A percentile compares a stretch with the other conserved stretches of the same genome.
phyloP scores from a whole-genome alignment of 2,113 vertebrate species.

The Rutilus rutilus region DNA sequence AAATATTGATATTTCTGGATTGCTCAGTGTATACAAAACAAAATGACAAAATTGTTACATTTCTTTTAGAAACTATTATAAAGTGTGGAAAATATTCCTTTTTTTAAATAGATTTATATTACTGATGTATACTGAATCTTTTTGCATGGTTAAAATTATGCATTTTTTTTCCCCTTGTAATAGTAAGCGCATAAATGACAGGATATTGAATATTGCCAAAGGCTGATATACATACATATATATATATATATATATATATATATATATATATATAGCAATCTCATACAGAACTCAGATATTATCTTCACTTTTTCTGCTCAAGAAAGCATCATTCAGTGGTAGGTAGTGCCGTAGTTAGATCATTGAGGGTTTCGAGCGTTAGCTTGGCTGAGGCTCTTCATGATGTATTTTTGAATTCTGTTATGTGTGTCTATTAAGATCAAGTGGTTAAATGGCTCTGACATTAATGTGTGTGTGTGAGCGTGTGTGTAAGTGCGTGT shows the following conservation, averaged over 20 bases:
- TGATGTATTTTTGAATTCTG: background rate
- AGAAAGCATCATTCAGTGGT: background rate
- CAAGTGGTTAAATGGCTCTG: background rate
- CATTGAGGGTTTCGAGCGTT: background rate
- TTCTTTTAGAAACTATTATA: background rate
- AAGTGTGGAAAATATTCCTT: background rate
- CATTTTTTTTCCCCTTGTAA: background rate
- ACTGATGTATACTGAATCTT: background rate
- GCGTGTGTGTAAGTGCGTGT: background rate
- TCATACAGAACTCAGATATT: background rate
- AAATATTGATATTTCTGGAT: background rate
- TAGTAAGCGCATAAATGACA: background rate
- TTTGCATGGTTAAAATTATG: background rate
- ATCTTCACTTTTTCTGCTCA: background rate
- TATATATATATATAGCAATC: too few relatives aligned
- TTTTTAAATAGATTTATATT: background rate
- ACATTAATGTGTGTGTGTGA: conserved; percentile 7
- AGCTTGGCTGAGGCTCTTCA: background rate
- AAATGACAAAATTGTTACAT: background rate
- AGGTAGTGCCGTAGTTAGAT: background rate
- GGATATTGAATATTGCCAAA: background rate
- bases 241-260: too few relatives aligned
- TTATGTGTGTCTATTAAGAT: background rate
- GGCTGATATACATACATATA: too few relatives aligned
- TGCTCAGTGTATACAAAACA: background rate